Percentiles rank a stretch among this genome's conserved stretches.
Evolutionary conservation across 1,140 invertebrate genomes (phyloP).

Genomic region (Drosophila pruinosa): DNA sequence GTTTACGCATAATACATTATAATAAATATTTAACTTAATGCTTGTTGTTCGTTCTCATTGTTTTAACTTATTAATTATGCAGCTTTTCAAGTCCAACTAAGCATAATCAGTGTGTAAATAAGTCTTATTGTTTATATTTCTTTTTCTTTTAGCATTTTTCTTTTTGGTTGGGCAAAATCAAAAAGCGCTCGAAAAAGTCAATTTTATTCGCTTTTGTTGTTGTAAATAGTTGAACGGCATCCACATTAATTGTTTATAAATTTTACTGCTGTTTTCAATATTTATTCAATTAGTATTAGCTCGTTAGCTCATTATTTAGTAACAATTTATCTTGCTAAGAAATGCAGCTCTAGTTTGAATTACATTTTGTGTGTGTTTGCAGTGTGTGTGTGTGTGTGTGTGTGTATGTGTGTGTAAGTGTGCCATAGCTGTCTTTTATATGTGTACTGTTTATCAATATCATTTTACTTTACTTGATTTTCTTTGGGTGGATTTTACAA

Average conservation of each 20-base stretch:
- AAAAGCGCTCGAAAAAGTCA: slow-evolving; percentile 50
- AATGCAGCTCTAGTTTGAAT: slow-evolving; percentile 35
- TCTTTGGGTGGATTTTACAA: slow-evolving; percentile 64
- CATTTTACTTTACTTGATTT: background rate
- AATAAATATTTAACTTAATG: slow-evolving; percentile 37
- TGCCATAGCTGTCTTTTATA: slow-evolving; percentile 14
- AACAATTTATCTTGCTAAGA: slow-evolving; percentile 35
- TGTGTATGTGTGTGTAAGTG: slow-evolving; percentile 12
- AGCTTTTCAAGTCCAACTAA: slow-evolving; percentile 72
- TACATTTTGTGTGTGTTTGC: slow-evolving; percentile 19
- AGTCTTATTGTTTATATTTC: slow-evolving; percentile 71
- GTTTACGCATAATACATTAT: slow-evolving; percentile 30
- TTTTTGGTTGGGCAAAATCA: slow-evolving; percentile 53
- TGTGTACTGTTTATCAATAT: slow-evolving; percentile 14
- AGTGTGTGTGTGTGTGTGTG: slow-evolving; percentile 26
- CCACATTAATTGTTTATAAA: slow-evolving; percentile 11
- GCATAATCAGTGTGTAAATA: slow-evolving; percentile 80
- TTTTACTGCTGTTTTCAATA: slow-evolving; percentile 9
- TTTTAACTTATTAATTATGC: slow-evolving; percentile 38
- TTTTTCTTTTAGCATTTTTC: slow-evolving; percentile 29
- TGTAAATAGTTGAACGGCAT: slow-evolving; percentile 66
- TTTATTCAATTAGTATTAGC: slow-evolving; percentile 24
- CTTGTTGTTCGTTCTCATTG: slow-evolving; percentile 12
- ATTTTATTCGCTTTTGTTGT: slow-evolving; percentile 29
- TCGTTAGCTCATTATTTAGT: slow-evolving; percentile 7